These are phyloP conservation scores for Aphelenchoides fujianensis DNA, from an alignment of 1,140 invertebrate species.

Conservation along the genomic window DNA sequence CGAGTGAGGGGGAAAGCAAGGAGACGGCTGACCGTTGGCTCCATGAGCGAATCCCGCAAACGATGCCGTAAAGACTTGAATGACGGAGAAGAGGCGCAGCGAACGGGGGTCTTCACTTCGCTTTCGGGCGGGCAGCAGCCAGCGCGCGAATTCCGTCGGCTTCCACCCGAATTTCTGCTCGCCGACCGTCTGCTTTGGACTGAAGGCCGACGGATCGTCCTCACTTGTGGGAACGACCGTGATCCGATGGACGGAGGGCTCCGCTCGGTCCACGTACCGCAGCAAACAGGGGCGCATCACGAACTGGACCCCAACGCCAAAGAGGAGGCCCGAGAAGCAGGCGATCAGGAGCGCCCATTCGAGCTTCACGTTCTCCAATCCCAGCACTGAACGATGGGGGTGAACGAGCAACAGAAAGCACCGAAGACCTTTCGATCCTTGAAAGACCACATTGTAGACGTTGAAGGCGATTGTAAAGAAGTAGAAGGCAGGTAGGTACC, in stretches of 20 bases:
- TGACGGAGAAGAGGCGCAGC: slow-evolving; percentile 29
- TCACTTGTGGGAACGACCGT: too few species aligned
- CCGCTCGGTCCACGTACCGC: background rate
- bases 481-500: slow-evolving; percentile 83
- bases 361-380: slow-evolving; percentile 79
- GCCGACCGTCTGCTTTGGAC: background rate
- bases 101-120: slow-evolving; percentile 28
- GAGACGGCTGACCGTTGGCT: slow-evolving; percentile 30
- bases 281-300: slow-evolving; percentile 59
- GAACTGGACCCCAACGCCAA: slow-evolving; percentile 72
- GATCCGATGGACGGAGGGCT: too few species aligned
- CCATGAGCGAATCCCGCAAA: slow-evolving; percentile 48
- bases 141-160: slow-evolving; percentile 28
- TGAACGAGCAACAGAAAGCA: slow-evolving; percentile 68
- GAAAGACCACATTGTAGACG: slow-evolving; percentile 81
- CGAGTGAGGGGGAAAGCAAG: background rate
- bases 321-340: slow-evolving; percentile 70
- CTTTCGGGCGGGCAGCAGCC: slow-evolving; percentile 29
- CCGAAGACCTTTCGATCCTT: slow-evolving; percentile 85
- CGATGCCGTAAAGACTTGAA: slow-evolving; percentile 46
- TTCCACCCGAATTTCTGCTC: slow-evolving; percentile 15
- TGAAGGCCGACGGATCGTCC: background rate
- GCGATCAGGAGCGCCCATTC: slow-evolving; percentile 76
- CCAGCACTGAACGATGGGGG: slow-evolving; percentile 70
- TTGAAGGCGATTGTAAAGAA: slow-evolving; percentile 86